Conservation (phyloP, 2,888 invertebrate species). For the Eupithecia subfuscata region DNA sequence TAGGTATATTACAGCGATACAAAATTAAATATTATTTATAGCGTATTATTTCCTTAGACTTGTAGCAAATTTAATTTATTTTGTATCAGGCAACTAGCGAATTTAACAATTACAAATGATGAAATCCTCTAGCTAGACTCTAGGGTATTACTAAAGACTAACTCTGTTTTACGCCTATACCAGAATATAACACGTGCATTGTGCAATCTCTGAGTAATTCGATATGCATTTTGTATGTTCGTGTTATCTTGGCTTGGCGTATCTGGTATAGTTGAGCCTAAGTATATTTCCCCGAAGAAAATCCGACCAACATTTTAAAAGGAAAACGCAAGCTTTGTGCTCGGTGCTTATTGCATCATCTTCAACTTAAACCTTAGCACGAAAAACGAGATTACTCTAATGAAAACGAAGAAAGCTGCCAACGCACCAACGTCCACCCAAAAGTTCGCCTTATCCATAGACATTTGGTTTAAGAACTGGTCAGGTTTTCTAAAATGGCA, state of each 20-base stretch:
- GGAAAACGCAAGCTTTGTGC: constrained; percentile 57
- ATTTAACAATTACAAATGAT: constrained; percentile 36
- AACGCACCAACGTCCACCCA: constrained; percentile 94
- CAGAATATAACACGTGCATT: constrained; percentile 1
- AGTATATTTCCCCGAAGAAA: constrained; percentile 20
- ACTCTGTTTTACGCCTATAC: background rate
- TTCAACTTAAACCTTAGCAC: constrained; percentile 91
- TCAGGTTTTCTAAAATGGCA: constrained; percentile 93
- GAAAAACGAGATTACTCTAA: constrained; percentile 91
- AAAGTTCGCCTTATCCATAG: constrained; percentile 90
- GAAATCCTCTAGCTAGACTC: background rate
- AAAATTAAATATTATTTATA: constrained; percentile 18
- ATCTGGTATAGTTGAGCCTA: background rate
- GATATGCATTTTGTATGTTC: background rate
- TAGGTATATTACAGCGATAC: constrained; percentile 1
- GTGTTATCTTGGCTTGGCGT: background rate
- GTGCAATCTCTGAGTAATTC: constrained; percentile 1
- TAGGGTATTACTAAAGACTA: background rate
- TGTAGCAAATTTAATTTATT: constrained; percentile 35
- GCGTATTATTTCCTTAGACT: background rate
- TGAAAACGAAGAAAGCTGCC: constrained; percentile 89
- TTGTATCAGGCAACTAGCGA: constrained; percentile 46
- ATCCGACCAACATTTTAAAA: constrained; percentile 42
- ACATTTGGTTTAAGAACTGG: constrained; percentile 93
- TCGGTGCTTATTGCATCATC: constrained; percentile 77